These are phyloP conservation scores for Cherax destructor DNA, from an alignment of 1,140 invertebrate species.

Conservation along the genomic window DNA sequence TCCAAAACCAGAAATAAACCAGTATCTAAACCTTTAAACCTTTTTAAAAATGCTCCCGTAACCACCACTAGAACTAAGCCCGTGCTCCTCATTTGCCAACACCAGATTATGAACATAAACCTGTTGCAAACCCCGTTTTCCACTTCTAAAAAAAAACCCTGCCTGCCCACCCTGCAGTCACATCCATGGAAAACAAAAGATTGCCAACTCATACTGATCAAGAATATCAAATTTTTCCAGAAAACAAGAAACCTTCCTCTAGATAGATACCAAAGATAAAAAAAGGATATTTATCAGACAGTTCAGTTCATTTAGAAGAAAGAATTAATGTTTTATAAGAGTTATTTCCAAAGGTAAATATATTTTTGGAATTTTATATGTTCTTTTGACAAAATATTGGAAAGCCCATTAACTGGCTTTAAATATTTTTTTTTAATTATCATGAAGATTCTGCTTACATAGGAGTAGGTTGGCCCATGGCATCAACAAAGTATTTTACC, in stretches of 20 bases:
- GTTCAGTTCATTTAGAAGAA: conserved; percentile 28
- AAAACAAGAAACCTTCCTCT: conserved; percentile 25
- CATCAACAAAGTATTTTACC: too few relatives aligned
- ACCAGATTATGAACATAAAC: conserved; percentile 52
- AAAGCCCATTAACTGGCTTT: too few relatives aligned
- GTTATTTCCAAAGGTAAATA: conserved; percentile 46
- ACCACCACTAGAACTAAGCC: conserved; percentile 8
- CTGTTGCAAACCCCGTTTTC: not conserved
- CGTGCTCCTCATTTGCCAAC: conserved; percentile 19
- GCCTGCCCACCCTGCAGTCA: not conserved
- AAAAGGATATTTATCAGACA: not conserved
- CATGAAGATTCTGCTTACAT: too few relatives aligned
- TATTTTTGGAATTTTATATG: too few relatives aligned
- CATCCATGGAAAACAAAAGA: conserved; percentile 4
- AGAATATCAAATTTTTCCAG: not conserved
- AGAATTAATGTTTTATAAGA: conserved; percentile 57
- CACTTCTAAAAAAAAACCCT: conserved; percentile 33
- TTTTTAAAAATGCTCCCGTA: not conserved
- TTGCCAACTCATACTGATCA: not conserved
- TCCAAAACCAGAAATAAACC: conserved; percentile 28
- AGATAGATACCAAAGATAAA: conserved; percentile 7
- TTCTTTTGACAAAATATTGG: too few relatives aligned
- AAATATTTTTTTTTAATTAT: too few relatives aligned
- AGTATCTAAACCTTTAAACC: conserved; percentile 2
- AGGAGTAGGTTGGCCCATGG: too few relatives aligned